These are phyloP conservation scores for Myocastor coypus DNA, from an alignment of 2,113 vertebrate species.

Conservation along the genomic window DNA sequence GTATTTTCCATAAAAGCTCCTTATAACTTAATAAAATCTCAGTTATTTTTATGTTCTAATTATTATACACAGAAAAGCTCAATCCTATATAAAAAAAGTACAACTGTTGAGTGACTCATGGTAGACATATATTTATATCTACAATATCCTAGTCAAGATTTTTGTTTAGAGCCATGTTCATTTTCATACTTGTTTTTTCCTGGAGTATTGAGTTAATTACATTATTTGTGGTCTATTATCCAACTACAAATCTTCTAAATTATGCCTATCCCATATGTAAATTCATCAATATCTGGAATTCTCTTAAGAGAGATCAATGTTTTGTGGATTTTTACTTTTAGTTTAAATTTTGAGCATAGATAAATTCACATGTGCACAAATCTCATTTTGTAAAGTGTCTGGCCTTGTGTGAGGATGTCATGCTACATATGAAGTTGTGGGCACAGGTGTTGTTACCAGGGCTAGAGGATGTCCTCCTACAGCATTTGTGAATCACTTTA, in stretches of 20 bases:
- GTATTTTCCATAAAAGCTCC: slow-evolving; percentile 26
- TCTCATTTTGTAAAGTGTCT: not conserved
- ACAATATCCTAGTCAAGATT: slow-evolving; percentile 24
- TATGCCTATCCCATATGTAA: not conserved
- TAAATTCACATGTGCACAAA: not conserved
- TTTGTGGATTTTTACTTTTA: not conserved
- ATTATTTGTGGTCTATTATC: slow-evolving; percentile 33
- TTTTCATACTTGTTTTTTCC: not conserved
- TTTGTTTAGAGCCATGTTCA: slow-evolving; percentile 4
- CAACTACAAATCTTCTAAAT: slow-evolving; percentile 21
- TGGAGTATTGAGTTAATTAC: slow-evolving; percentile 20
- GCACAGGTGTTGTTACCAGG: not conserved
- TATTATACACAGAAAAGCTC: slow-evolving; percentile 35
- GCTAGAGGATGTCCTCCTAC: not conserved
- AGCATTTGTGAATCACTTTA: not conserved
- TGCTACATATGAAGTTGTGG: not conserved
- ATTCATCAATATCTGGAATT: slow-evolving; percentile 39
- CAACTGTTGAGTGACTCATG: slow-evolving; percentile 18
- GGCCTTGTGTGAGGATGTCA: not conserved
- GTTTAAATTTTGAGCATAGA: not conserved
- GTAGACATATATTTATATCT: not conserved
- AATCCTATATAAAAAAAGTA: not conserved
- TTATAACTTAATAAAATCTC: not conserved
- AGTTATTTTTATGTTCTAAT: slow-evolving; percentile 23
- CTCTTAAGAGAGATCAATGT: not conserved